A percentile compares a stretch with the other conserved stretches of the same genome.
Evolutionary conservation across 2,888 invertebrate genomes (phyloP).

Genomic region (Polyploca ridens): DNA sequence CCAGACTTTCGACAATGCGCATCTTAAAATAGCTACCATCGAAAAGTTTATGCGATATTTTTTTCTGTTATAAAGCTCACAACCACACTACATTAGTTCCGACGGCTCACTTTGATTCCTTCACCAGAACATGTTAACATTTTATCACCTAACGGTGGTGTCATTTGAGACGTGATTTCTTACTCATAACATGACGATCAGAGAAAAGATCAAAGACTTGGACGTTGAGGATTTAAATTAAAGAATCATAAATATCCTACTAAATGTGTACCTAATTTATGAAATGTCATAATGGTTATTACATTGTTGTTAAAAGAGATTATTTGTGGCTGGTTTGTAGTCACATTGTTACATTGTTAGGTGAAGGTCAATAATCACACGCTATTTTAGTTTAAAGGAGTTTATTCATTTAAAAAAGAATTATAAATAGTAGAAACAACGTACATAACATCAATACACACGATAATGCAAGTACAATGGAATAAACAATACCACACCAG

Average conservation of each 20-base stretch:
- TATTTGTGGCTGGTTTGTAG: neutral
- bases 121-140: slow-evolving; percentile 15
- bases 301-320: neutral
- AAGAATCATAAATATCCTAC: neutral
- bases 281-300: slow-evolving; percentile 1
- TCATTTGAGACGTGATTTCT: neutral
- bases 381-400: slow-evolving; percentile 36
- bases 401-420: slow-evolving; percentile 60
- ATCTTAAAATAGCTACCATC: slow-evolving; percentile 69
- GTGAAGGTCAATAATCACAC: slow-evolving; percentile 16
- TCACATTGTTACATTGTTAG: slow-evolving; percentile 18
- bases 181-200: slow-evolving; percentile 1
- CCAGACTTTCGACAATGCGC: slow-evolving; percentile 79
- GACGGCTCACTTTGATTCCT: slow-evolving; percentile 25
- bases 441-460: slow-evolving; percentile 68
- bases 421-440: slow-evolving; percentile 64
- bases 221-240: neutral
- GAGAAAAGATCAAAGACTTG: slow-evolving; percentile 8
- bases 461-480: slow-evolving; percentile 69
- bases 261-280: neutral
- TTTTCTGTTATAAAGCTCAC: slow-evolving; percentile 43
- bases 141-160: slow-evolving; percentile 1
- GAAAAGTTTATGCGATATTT: slow-evolving; percentile 66
- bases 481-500: slow-evolving; percentile 62
- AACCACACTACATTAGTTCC: slow-evolving; percentile 33